These are phyloP conservation scores for Echinometra lucunter DNA, from an alignment of 53 echinoderm and acorn worm genomes.

Conservation along the genomic window DNA sequence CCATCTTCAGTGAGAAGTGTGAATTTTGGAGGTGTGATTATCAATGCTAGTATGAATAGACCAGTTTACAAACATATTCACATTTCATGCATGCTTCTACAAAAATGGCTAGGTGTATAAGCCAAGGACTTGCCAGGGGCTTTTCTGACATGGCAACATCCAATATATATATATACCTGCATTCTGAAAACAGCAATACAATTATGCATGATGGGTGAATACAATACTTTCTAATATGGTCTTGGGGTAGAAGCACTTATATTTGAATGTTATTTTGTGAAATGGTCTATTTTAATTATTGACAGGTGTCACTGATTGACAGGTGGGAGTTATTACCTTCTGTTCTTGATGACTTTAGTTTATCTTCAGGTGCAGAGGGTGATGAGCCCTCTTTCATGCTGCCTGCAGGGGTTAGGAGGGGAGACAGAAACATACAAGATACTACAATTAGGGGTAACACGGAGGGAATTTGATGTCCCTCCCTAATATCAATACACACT, in stretches of 20 bases:
- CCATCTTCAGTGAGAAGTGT: not conserved
- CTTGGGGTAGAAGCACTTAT: too few species aligned
- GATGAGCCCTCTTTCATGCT: slow-evolving; percentile 16
- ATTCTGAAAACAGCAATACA: too few species aligned
- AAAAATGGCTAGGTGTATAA: too few species aligned
- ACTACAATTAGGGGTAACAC: not conserved
- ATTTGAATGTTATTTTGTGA: too few species aligned
- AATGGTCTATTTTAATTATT: not conserved
- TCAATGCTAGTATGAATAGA: too few species aligned
- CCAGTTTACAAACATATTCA: too few species aligned
- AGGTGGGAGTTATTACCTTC: slow-evolving; percentile 41
- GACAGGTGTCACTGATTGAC: not conserved
- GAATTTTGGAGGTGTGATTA: not conserved
- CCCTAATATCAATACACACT: not conserved
- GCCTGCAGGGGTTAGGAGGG: not conserved
- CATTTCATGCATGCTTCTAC: too few species aligned
- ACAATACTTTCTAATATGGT: too few species aligned
- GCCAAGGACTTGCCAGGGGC: too few species aligned
- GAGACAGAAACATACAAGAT: slow-evolving; percentile 13
- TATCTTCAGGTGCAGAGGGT: slow-evolving; percentile 26
- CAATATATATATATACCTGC: too few species aligned
- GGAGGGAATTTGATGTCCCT: not conserved
- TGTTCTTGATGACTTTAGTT: slow-evolving; percentile 17
- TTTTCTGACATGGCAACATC: too few species aligned
- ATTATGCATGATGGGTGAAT: too few species aligned